Evolutionary conservation across 2,888 invertebrate genomes (phyloP).

Genomic region (Hyalella azteca): DNA sequence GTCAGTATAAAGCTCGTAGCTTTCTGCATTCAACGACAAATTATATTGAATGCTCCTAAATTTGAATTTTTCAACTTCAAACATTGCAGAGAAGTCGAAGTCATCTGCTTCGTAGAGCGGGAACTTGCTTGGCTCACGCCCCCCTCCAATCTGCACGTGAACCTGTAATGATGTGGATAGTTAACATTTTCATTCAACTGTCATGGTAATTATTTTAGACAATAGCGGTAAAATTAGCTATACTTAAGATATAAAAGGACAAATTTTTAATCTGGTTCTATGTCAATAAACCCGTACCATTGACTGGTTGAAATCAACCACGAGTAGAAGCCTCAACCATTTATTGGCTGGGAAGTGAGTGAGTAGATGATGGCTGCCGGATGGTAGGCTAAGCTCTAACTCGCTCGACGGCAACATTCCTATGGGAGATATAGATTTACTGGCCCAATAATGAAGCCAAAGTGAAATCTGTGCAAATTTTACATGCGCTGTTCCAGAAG

Average conservation of each 20-base stretch:
- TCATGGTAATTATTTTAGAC: background rate
- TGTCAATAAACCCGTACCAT: too few species aligned
- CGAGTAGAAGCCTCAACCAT: background rate
- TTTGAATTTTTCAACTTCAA: background rate
- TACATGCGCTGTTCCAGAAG: too few species aligned
- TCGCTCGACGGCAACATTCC: background rate
- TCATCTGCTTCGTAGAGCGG: background rate
- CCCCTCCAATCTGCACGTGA: background rate
- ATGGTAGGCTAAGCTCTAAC: background rate
- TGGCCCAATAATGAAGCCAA: too few species aligned
- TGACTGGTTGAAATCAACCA: background rate
- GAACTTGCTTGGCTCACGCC: background rate
- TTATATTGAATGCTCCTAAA: too few species aligned
- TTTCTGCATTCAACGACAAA: too few species aligned
- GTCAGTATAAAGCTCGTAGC: too few species aligned
- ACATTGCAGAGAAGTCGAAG: background rate
- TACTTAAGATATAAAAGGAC: too few species aligned
- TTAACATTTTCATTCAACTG: too few species aligned
- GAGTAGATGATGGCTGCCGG: background rate
- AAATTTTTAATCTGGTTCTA: too few species aligned
- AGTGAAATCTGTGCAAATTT: too few species aligned
- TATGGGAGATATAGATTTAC: background rate
- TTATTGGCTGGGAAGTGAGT: background rate
- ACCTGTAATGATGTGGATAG: too few species aligned
- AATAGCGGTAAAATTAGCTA: too few species aligned